Percentiles rank a stretch among this genome's conserved stretches.
These are phyloP conservation scores for Polydrusus cervinus DNA, from an alignment of 2,888 invertebrate genomes.

Conservation along the genomic window DNA sequence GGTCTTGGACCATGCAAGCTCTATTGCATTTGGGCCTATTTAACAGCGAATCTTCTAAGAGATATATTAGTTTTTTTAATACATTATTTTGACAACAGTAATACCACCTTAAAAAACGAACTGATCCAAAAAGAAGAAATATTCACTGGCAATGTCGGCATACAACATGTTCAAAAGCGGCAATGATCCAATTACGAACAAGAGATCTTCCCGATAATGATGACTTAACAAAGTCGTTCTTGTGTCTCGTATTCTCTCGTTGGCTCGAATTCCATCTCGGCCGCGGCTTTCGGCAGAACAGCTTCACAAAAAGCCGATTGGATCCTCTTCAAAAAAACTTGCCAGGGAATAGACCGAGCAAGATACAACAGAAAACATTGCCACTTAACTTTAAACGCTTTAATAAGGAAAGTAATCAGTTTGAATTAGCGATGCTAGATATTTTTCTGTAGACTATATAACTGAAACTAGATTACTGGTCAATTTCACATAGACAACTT, in stretches of 20 bases:
- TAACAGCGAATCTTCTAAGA: too few relatives aligned
- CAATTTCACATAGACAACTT: too few relatives aligned
- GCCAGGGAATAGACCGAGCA: conserved; percentile 15
- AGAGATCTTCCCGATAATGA: conserved; percentile 48
- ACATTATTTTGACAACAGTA: too few relatives aligned
- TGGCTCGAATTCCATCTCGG: conserved; percentile 31
- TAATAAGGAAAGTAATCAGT: too few relatives aligned
- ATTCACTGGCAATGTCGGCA: conserved; percentile 25
- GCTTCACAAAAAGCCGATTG: conserved; percentile 42
- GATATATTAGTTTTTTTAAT: too few relatives aligned
- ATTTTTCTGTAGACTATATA: too few relatives aligned
- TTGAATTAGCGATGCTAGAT: too few relatives aligned
- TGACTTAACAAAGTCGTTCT: conserved; percentile 52
- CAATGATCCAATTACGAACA: conserved; percentile 50
- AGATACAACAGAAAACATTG: not conserved
- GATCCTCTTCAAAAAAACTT: conserved; percentile 38
- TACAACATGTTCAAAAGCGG: conserved; percentile 42
- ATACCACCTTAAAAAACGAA: too few relatives aligned
- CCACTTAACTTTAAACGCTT: not conserved
- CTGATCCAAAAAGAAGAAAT: too few relatives aligned
- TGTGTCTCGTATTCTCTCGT: conserved; percentile 29
- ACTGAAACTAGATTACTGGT: too few relatives aligned
- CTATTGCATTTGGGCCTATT: too few relatives aligned
- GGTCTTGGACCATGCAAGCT: too few relatives aligned
- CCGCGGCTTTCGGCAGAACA: conserved; percentile 31